A percentile compares a stretch with the other conserved stretches of the same genome.
These are phyloP conservation scores for Seira sanloemensis DNA, from an alignment of 2,888 invertebrate species.

Conservation along the genomic window DNA sequence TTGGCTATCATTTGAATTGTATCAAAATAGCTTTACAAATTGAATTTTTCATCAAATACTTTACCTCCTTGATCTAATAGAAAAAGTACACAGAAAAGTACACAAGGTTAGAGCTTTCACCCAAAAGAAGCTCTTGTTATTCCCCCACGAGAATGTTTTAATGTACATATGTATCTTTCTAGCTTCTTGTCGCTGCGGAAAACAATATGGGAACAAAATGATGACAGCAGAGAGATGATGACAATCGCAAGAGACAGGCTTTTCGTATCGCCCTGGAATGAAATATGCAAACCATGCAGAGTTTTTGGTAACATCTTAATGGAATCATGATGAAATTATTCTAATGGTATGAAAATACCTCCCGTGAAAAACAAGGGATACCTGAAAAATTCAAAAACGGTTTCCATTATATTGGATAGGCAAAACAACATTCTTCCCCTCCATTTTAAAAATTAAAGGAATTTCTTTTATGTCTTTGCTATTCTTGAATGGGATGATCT, in stretches of 20 bases:
- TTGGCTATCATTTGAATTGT: slow-evolving; percentile 59
- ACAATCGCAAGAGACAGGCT: background rate
- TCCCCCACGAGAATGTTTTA: background rate
- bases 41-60: slow-evolving; percentile 61
- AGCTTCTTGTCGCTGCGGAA: background rate
- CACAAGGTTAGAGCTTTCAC: background rate
- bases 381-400: background rate
- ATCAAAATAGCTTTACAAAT: slow-evolving; percentile 65
- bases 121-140: background rate
- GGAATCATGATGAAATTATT: background rate
- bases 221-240: background rate
- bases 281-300: background rate
- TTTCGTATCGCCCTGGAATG: background rate
- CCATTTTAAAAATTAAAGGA: background rate
- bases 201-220: background rate
- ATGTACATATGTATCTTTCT: too few relatives aligned
- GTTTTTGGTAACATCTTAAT: background rate
- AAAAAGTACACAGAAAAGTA: background rate
- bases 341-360: background rate
- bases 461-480: background rate
- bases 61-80: slow-evolving; percentile 5
- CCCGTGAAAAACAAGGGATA: background rate
- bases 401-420: background rate
- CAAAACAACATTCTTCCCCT: background rate
- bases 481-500: background rate